Conservation (phyloP, 2,113 vertebrate genomes). For the Bombycilla garrulus region DNA sequence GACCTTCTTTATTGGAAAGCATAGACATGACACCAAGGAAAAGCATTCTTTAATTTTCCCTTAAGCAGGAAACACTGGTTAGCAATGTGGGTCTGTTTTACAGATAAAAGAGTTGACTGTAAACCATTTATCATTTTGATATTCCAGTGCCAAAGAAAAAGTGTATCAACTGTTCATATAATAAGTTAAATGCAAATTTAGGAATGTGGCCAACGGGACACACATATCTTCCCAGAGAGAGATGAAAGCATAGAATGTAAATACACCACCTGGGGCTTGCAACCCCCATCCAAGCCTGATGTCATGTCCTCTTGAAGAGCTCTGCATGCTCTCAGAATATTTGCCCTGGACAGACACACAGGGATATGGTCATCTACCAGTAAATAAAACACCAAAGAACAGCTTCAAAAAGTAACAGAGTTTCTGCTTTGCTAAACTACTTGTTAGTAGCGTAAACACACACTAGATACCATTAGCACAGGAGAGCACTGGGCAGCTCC, state of each 20-base stretch:
- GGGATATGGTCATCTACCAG: background rate
- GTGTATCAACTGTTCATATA: background rate
- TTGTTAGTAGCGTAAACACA: background rate
- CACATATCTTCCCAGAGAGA: background rate
- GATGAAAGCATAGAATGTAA: background rate
- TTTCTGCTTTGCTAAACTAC: background rate
- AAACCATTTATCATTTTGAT: background rate
- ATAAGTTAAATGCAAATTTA: background rate
- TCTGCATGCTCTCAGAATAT: background rate
- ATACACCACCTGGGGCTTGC: background rate
- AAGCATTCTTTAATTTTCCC: background rate
- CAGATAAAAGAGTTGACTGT: background rate
- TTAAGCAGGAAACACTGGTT: background rate
- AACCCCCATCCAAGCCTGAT: background rate
- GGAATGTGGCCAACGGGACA: background rate
- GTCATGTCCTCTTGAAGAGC: background rate
- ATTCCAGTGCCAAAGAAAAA: background rate
- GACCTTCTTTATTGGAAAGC: conserved; percentile 2
- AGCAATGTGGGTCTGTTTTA: background rate
- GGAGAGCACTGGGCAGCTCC: background rate
- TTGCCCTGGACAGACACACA: background rate
- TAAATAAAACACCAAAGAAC: background rate
- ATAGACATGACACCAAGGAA: conserved; percentile 18
- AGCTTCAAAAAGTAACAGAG: background rate
- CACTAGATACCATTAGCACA: background rate